Evolutionary conservation across 1,140 invertebrate genomes (phyloP).

Genomic region (Portunus trituberculatus): DNA sequence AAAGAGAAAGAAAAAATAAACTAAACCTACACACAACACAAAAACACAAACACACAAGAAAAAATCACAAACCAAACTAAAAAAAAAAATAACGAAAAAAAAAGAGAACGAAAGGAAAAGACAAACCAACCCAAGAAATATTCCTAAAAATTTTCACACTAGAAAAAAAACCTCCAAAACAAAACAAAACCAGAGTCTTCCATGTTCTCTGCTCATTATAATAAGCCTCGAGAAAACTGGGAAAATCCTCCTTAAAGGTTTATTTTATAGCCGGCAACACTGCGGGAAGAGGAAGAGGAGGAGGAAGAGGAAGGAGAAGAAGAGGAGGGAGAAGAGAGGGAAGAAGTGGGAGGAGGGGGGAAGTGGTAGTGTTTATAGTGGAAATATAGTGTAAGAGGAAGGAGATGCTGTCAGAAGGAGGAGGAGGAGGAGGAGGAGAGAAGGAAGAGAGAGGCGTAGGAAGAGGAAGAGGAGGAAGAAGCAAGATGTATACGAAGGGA

Average conservation of each 20-base stretch:
- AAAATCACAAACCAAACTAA: background rate
- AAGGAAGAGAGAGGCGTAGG: background rate
- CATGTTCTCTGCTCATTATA: background rate
- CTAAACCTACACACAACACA: background rate
- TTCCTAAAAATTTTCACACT: background rate
- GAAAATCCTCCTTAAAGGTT: background rate
- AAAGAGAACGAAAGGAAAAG: background rate
- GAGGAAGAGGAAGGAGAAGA: background rate
- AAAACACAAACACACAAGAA: background rate
- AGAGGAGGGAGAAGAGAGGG: background rate
- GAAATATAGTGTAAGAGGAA: slow-evolving; percentile 8
- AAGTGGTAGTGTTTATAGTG: background rate
- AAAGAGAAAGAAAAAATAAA: too few species aligned
- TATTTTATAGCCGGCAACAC: background rate
- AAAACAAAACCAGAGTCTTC: background rate
- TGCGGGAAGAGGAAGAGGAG: background rate
- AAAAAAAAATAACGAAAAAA: too few species aligned
- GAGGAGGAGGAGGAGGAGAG: background rate
- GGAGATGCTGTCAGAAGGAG: background rate
- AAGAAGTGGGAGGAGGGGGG: background rate
- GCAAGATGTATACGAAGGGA: background rate
- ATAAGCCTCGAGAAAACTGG: background rate
- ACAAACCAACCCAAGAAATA: background rate
- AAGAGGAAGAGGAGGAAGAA: background rate
- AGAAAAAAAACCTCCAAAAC: background rate